Evolutionary conservation across 2,797 vertebrate genomes (phyloP).

Genomic region (Discoglossus pictus): DNA sequence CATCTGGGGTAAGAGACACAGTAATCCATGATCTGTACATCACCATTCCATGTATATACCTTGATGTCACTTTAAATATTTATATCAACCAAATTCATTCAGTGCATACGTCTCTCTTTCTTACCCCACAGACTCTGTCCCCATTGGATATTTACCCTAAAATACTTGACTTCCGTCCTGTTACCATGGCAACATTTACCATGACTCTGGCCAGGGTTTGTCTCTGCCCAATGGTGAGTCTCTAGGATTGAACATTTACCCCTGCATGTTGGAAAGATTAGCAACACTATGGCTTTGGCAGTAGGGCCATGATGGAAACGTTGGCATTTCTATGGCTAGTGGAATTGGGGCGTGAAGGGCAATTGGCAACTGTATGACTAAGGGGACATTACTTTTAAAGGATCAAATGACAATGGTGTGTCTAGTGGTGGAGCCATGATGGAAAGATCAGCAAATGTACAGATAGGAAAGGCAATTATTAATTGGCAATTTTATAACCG

Average conservation of each 20-base stretch:
- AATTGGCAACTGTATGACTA: neutral
- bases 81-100: too few relatives aligned
- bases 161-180: conserved; percentile 89
- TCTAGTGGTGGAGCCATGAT: too few relatives aligned
- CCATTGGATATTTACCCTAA: conserved; percentile 89
- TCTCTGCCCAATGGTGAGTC: conserved; percentile 86
- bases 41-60: neutral
- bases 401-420: too few relatives aligned
- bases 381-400: too few relatives aligned
- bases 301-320: too few relatives aligned
- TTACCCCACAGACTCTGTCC: conserved; percentile 80
- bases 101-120: neutral
- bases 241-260: neutral
- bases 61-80: neutral
- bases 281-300: too few relatives aligned
- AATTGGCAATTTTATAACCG: too few relatives aligned
- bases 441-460: too few relatives aligned
- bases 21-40: neutral
- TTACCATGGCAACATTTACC: conserved; percentile 91
- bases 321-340: neutral
- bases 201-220: conserved; percentile 91
- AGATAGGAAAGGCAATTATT: too few relatives aligned
- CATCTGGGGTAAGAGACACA: conserved; percentile 79
- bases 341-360: accelerated
- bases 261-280: too few relatives aligned